Evolutionary conservation across 2,888 invertebrate genomes (phyloP), one percentile per base, ranked within the genome.

Genomic region (Cotesia congregata): DNA sequence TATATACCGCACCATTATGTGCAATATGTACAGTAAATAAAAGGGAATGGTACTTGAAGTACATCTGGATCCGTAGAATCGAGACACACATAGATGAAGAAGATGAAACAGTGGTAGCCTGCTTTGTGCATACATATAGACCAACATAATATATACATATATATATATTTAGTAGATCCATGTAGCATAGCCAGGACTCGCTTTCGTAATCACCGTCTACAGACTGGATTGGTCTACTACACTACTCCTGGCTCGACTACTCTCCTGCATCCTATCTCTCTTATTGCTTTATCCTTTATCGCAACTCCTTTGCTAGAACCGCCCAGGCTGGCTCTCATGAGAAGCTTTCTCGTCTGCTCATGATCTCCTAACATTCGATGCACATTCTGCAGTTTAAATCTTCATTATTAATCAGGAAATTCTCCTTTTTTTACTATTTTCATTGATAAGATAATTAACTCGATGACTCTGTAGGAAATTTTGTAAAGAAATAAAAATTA

Each of bases 161-260:
- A 15, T 62, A 62, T 20, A 62, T 15, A 62, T 62, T 15, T 62
- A 20, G 62, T 59, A n/a, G 12, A 62, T 30, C 30, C 30, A 30
- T 30, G 30, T 30, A 30, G 30, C 30, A 30, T 30, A 30, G 30
- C 30, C 30, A 73, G 78, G 72, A 78, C 74, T 73, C 70, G 75
- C 82, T 74, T 68, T 77, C 71, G 77, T 75, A 77, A 81, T 80
- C 79, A 78, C 71, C 50, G 61, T 69, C 72, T 68, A 72, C 39
- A 41, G 50, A 70, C 75, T 64, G 59, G 77, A 79, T 79, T 77
- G 70, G 73, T 77, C 72, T 77, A 30, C 30, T 30, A 30, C 30
- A 30, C 30, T 30, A 30, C 65, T 75, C 62, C 60, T 72, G 39
- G 41, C 65, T 65, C 65, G 73, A 65, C 65, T 67, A 65, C 71